These are phyloP conservation scores for Heteronetta atricapilla DNA, from an alignment of 2,113 vertebrate species.

Conservation along the genomic window DNA sequence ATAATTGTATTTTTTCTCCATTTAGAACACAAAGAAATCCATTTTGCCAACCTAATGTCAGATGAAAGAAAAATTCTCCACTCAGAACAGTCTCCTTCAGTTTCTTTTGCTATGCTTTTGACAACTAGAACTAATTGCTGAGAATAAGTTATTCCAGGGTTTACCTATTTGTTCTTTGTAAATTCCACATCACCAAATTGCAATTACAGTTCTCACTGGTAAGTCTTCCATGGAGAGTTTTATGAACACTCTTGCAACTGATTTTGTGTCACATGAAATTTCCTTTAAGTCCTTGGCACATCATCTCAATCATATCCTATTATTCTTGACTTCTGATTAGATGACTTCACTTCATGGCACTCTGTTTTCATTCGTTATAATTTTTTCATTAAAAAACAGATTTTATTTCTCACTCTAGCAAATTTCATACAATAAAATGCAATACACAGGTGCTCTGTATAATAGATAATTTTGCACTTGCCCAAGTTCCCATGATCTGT, in stretches of 20 bases:
- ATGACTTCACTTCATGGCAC: not conserved
- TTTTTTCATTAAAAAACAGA: not conserved
- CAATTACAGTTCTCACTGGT: not conserved
- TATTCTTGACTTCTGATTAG: not conserved
- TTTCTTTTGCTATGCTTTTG: not conserved
- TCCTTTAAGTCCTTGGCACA: not conserved
- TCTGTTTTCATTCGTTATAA: not conserved
- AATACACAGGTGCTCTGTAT: not conserved
- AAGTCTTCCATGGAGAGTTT: not conserved
- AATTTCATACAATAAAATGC: not conserved
- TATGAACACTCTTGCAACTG: not conserved
- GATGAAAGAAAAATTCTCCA: not conserved
- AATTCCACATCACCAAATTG: not conserved
- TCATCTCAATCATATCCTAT: not conserved
- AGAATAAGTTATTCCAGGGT: not conserved
- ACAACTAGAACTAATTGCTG: not conserved
- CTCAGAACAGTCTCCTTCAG: not conserved
- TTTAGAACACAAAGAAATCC: not conserved
- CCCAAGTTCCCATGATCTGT: not conserved
- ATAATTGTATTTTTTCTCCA: not conserved
- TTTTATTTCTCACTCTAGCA: constrained; percentile 6
- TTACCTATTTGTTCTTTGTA: not conserved
- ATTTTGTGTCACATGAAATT: not conserved
- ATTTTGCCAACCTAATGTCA: not conserved
- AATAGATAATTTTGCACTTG: constrained; percentile 20